Conservation (phyloP, 2,797 vertebrate genomes). For the Sciurus vulgaris region DNA sequence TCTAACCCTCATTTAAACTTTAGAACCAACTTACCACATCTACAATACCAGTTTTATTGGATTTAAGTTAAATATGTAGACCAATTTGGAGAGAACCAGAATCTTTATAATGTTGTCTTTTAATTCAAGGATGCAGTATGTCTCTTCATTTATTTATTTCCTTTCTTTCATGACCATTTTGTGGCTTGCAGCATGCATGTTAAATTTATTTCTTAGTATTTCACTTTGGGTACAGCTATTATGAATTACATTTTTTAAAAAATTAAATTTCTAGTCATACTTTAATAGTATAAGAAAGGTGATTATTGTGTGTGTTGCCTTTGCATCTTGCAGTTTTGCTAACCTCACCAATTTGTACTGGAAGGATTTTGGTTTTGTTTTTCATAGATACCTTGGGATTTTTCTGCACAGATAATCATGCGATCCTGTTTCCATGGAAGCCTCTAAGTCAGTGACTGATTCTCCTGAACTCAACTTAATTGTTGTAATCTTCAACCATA, state of each 20-base stretch:
- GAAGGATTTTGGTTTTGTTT: neutral
- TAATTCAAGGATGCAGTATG: neutral
- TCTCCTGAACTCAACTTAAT: neutral
- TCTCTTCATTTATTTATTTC: neutral
- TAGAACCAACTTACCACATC: neutral
- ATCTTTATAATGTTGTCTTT: neutral
- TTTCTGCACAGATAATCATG: constrained; percentile 36
- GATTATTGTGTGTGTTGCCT: neutral
- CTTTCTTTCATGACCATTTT: constrained; percentile 4
- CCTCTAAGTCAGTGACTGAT: neutral
- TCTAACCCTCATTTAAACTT: neutral
- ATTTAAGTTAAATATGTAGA: neutral
- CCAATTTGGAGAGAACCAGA: neutral
- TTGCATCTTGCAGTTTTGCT: constrained; percentile 9
- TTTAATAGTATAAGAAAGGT: constrained; percentile 4
- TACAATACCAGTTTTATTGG: neutral
- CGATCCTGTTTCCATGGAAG: neutral
- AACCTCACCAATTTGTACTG: neutral
- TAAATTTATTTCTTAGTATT: neutral
- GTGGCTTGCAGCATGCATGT: neutral
- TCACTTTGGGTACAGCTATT: neutral
- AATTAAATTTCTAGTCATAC: neutral
- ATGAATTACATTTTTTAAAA: neutral
- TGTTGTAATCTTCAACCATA: neutral
- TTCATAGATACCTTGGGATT: neutral